Base-by-base conservation (phyloP, 2,113 vertebrate species). In the Etia nguti region DNA sequence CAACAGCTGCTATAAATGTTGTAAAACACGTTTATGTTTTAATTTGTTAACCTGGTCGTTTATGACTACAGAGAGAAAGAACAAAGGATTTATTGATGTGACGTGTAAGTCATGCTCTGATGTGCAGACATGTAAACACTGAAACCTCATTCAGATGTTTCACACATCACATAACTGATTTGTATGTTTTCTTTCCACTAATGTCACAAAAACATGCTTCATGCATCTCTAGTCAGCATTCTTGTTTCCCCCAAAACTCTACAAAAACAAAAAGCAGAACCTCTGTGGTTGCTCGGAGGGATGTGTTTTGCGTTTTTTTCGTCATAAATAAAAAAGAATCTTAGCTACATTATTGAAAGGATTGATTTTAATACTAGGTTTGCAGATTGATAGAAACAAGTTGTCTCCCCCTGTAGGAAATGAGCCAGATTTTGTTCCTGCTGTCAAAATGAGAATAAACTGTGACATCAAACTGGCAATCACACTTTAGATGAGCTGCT, bases 71-170 rank as follows among this genome's bases (percentile, higher is more conserved):
- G 29, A 31, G 29, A 31, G 29, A 31, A 31, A 31, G 29, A 31
- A 31, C 29, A 31, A 31, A 31, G 29, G 29, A 31, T 31, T 31
- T 31, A 31, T n/a, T n/a, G n/a, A n/a, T n/a, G n/a, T n/a, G n/a
- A n/a, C n/a, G n/a, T n/a, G n/a, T n/a, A n/a, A n/a, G n/a, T n/a
- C n/a, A 50, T 50, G 46, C 31, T 31, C 31, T 31, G 31, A 31
- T 31, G 31, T 50, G 48, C 16, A 48, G 46, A 48, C 46, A 48
- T 0, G 15, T 4, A 16, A 18, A 8, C 16, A 50, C 4, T 0
- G 16, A 50, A 50, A 50, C 48, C 16, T 50, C 46, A 48, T 48
- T 2, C 46, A 8, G 15, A 48, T 48, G 46, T 4, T 48, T 48
- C 0, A 48, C 6, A 48, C 46, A 16, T 48, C 46, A 48, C 46